Base-by-base conservation (phyloP, 2,113 vertebrate species). In the Antechinus stuartii region DNA sequence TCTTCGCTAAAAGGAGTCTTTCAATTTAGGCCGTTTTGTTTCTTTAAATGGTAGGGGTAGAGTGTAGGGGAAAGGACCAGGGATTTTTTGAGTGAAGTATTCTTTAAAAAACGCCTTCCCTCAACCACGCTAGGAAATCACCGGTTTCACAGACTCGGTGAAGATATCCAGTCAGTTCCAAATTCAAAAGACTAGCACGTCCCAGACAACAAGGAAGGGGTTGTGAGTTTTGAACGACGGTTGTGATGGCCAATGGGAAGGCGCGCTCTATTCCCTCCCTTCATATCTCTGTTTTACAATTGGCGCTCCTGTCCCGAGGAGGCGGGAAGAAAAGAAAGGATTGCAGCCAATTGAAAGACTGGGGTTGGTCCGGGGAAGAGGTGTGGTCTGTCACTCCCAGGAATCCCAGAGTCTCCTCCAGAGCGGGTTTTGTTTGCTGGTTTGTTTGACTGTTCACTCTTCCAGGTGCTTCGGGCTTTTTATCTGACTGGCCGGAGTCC, bases 191-290 rank as follows among this genome's bases (percentile, higher is more conserved):
- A 23, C 68, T 42, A 42, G 68, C n/a, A 42, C n/a, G n/a, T 90
- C 61, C 68, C 53, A 92, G 89, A 90, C 42, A 68, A 30, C 76
- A 76, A 92, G 93, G 93, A 90, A 92, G 92, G 94, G 42, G 54
- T 89, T 91, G 76, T 90, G 94, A 49, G 61, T 56, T 76, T 11
- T 23, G 24, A 42, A 2, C 55, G 90, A 90, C 54, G 2, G n/a
- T 23, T n/a, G 19, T 42, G 35, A n/a, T 8, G 68, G n/a, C 68
- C 68, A 84, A 84, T 84, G n/a, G 54, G 25, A 46, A 56, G n/a
- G 11, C 11, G 9, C 26, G n/a, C 6, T 42, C 68, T 42, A 22
- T 1, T 84, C 68, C 0, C n/a, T 16, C 68, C n/a, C 68, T 42
- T 84, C 19, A 8, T 8, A 42, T 2, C n/a, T 84, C 68, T 8